Conservation (phyloP, 30 jellyfish, hydroid and myxozoan species). For the Sanderia malayensis region DNA sequence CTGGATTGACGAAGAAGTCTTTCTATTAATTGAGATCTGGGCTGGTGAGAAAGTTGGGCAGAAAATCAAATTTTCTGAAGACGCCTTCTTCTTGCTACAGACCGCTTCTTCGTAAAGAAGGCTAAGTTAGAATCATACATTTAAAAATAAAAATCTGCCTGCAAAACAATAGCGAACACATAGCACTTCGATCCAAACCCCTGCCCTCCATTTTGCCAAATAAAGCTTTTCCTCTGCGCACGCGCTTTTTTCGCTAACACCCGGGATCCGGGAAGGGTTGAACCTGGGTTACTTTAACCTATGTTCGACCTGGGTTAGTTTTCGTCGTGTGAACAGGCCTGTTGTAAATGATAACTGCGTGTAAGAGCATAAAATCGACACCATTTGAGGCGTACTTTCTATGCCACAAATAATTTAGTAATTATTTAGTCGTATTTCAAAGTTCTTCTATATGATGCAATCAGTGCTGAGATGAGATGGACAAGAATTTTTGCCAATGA, state of each 20-base stretch:
- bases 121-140: background rate
- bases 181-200: background rate
- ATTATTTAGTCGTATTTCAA: too few species aligned
- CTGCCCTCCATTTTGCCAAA: background rate
- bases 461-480: too few species aligned
- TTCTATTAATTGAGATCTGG: too few species aligned
- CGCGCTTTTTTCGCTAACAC: background rate
- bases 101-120: background rate
- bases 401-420: too few species aligned
- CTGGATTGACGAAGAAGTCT: too few species aligned
- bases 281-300: background rate
- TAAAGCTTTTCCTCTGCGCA: background rate
- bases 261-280: slow-evolving; percentile 1
- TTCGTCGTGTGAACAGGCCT: background rate
- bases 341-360: too few species aligned
- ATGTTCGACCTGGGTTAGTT: background rate
- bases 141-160: background rate
- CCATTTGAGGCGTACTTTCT: too few species aligned
- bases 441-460: too few species aligned
- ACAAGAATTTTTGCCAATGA: too few species aligned
- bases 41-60: too few species aligned
- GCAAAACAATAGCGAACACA: background rate
- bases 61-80: background rate
- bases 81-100: background rate
- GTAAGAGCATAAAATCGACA: too few species aligned